Conservation (phyloP, 2,797 vertebrate genomes). For the Syndactyla subalaris region DNA sequence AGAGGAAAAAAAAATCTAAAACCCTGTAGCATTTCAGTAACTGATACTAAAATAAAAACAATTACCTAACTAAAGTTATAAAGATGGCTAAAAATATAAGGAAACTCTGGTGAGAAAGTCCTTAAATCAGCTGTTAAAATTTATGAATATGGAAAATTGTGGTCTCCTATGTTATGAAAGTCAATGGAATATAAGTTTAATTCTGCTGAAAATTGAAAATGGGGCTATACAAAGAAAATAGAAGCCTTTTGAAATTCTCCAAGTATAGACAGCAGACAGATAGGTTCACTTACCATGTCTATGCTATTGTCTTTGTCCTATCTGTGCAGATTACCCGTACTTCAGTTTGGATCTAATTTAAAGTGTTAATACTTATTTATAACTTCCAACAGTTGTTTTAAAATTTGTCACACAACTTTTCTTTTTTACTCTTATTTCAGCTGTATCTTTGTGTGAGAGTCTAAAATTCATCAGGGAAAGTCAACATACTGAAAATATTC, state of each 20-base stretch:
- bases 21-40: background rate
- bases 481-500: background rate
- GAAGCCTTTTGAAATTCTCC: background rate
- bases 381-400: background rate
- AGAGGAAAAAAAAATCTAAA: background rate
- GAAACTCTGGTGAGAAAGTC: background rate
- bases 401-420: background rate
- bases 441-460: background rate
- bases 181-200: background rate
- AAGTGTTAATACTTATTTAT: background rate
- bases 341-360: background rate
- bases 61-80: background rate
- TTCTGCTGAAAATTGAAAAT: background rate
- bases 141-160: background rate
- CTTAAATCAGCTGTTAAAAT: background rate
- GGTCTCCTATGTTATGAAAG: background rate
- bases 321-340: background rate
- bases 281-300: background rate
- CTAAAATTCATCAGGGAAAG: background rate
- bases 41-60: background rate
- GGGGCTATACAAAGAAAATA: background rate
- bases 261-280: background rate
- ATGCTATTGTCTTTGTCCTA: background rate
- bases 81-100: background rate
- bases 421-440: background rate